These are phyloP conservation scores for Himalopsyche phryganea DNA, from an alignment of 1,140 invertebrate species.

Conservation along the genomic window DNA sequence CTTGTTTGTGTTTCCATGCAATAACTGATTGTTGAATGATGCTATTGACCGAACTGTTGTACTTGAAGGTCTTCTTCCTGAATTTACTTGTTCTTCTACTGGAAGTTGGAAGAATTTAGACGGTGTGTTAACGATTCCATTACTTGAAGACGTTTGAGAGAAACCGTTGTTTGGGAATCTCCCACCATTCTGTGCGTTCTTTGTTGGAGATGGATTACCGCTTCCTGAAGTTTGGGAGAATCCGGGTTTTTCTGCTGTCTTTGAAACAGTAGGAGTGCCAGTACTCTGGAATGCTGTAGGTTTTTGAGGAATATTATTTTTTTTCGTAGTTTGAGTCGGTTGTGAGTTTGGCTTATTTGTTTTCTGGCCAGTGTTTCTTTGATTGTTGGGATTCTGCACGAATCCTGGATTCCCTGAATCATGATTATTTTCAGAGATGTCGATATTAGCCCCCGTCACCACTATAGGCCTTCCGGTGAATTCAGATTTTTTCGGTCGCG, in stretches of 20 bases:
- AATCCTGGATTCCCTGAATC: no score
- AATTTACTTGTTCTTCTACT: background rate
- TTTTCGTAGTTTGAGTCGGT: no score
- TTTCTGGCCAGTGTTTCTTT: no score
- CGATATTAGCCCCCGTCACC: background rate
- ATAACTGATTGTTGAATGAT: constrained; percentile 29
- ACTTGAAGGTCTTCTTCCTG: constrained; percentile 12
- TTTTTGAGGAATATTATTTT: no score
- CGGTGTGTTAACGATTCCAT: constrained; percentile 6
- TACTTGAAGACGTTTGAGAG: background rate
- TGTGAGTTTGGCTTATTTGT: no score
- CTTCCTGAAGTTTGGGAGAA: background rate
- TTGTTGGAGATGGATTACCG: no score
- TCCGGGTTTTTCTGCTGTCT: background rate
- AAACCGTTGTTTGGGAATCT: no score
- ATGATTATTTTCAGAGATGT: background rate
- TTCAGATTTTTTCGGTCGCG: constrained; percentile 5
- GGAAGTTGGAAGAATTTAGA: constrained; percentile 29
- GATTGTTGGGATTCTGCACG: no score
- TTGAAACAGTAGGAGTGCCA: no score
- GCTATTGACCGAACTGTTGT: constrained; percentile 32
- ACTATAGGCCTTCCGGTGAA: constrained; percentile 28
- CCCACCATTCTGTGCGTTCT: no score
- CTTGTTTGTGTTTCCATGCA: background rate
- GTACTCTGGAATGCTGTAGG: background rate